These are phyloP conservation scores for Valencia hispanica DNA, from an alignment of 2,797 vertebrate genomes.

Conservation along the genomic window DNA sequence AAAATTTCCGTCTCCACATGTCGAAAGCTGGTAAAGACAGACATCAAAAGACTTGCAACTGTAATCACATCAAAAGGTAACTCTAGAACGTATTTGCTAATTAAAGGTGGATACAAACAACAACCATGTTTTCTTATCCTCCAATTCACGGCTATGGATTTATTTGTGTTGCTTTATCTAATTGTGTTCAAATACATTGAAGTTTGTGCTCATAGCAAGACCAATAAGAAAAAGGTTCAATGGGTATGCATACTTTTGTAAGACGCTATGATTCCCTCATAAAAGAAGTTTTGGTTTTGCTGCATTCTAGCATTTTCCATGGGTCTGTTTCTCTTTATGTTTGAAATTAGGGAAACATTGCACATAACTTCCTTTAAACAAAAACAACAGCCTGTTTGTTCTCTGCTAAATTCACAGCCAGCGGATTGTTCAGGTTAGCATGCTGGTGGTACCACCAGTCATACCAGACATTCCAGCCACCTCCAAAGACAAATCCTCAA, in stretches of 20 bases:
- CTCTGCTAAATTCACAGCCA: slow-evolving; percentile 62
- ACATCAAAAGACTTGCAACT: not conserved
- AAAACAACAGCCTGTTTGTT: slow-evolving; percentile 66
- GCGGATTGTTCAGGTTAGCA: slow-evolving; percentile 62
- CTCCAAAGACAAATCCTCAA: slow-evolving; percentile 71
- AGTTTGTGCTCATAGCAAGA: not conserved
- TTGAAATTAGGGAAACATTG: slow-evolving; percentile 33
- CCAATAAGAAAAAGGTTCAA: too few relatives aligned
- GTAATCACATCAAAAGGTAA: not conserved
- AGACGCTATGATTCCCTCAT: not conserved
- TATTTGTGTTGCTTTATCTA: not conserved
- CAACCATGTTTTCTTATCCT: not conserved
- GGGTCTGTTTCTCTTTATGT: slow-evolving; percentile 11
- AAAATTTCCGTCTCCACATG: not conserved
- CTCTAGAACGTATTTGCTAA: not conserved
- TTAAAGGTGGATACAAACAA: not conserved
- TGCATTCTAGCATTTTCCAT: slow-evolving; percentile 1
- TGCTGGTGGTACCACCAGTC: slow-evolving; percentile 48
- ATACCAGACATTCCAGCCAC: slow-evolving; percentile 74
- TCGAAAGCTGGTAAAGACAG: not conserved
- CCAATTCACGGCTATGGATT: not conserved
- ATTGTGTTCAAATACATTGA: not conserved
- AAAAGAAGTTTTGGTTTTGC: slow-evolving; percentile 1
- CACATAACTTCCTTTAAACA: slow-evolving; percentile 21
- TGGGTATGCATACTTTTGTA: not conserved